These are phyloP conservation scores for Sinella curviseta DNA, from an alignment of 1,140 invertebrate species.

Conservation along the genomic window DNA sequence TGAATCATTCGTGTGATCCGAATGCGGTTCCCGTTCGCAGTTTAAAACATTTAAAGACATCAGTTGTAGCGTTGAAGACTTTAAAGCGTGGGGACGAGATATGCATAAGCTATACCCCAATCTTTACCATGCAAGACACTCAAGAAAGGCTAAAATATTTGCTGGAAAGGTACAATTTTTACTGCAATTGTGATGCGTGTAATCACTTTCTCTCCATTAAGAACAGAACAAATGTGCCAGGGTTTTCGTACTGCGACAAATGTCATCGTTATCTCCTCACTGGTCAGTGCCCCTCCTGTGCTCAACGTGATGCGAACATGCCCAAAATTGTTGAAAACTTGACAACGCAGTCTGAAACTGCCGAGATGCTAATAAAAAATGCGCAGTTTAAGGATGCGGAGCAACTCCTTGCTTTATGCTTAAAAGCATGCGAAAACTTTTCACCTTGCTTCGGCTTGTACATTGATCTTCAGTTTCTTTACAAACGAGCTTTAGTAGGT, in stretches of 20 bases:
- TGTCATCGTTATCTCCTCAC: constrained; percentile 11
- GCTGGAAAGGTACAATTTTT: constrained; percentile 29
- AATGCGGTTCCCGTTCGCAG: constrained; percentile 32
- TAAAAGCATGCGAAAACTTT: not conserved
- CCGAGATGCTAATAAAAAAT: not conserved
- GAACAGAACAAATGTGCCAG: not conserved
- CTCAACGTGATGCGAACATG: not conserved
- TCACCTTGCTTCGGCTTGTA: constrained; percentile 6
- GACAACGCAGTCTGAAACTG: not conserved
- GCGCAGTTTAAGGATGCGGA: not conserved
- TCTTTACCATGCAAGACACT: constrained; percentile 12
- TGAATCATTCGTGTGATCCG: constrained; percentile 38
- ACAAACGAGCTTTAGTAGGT: constrained; percentile 17
- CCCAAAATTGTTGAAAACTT: not conserved
- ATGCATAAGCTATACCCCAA: constrained; percentile 30
- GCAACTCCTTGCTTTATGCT: not conserved
- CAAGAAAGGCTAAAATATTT: constrained; percentile 28
- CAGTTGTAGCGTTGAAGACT: constrained; percentile 30
- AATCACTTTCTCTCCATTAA: not conserved
- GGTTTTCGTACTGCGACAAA: not conserved
- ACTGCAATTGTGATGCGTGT: constrained; percentile 28
- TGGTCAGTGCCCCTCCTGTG: constrained; percentile 19
- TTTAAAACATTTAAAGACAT: constrained; percentile 3
- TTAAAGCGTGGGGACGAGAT: constrained; percentile 28
- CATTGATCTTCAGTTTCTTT: constrained; percentile 10